A percentile compares a stretch with the other conserved stretches of the same genome.
Conservation (phyloP, 2,113 vertebrate genomes). For the Turdus rufiventris region DNA sequence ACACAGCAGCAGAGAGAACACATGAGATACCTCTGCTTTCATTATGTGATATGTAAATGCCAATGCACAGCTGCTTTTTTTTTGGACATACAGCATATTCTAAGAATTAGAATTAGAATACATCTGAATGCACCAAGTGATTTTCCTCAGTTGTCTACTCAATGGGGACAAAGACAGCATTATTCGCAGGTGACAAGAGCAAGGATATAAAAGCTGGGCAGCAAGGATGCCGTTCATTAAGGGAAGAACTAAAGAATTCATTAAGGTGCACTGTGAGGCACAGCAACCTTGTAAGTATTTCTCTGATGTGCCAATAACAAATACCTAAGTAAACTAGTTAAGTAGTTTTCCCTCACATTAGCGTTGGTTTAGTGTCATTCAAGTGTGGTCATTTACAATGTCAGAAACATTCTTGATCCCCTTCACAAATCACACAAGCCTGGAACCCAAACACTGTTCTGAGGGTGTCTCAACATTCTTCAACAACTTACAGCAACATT, state of each 20-base stretch:
- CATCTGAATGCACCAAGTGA: background rate
- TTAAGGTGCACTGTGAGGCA: background rate
- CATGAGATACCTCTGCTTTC: background rate
- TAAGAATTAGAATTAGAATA: background rate
- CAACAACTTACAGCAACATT: background rate
- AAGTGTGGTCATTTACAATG: background rate
- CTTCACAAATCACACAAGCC: background rate
- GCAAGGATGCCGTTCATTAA: background rate
- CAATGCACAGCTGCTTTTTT: background rate
- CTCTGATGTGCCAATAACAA: conserved; percentile 34
- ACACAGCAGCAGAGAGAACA: background rate
- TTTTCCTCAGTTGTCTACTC: background rate
- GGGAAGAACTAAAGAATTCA: conserved; percentile 19
- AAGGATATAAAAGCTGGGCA: background rate
- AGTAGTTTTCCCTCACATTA: background rate
- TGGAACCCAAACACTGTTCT: background rate
- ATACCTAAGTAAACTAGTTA: background rate
- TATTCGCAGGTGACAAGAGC: conserved; percentile 20
- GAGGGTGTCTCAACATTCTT: background rate
- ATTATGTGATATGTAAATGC: background rate
- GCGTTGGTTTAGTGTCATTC: background rate
- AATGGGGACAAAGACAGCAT: background rate
- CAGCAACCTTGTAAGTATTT: background rate
- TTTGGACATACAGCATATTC: background rate
- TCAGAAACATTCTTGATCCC: background rate